Base-by-base conservation (phyloP, 2,797 vertebrate species). In the Denticeps clupeoides region DNA sequence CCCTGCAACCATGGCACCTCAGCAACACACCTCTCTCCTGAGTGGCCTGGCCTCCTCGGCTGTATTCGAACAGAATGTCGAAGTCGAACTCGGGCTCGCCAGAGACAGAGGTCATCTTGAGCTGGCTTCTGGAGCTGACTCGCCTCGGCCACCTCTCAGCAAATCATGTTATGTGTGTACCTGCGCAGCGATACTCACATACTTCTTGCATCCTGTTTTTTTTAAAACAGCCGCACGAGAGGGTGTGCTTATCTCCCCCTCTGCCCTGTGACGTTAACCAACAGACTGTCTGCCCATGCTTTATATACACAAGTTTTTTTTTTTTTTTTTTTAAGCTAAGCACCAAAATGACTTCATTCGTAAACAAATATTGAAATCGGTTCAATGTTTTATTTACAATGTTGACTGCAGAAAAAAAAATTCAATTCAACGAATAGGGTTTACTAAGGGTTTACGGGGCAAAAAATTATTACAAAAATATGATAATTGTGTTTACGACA, bases 11-110 rank as follows among this genome's bases (percentile, higher is more conserved):
- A 75, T 63, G 49, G 73, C 41, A 56, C 41, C 12, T 18, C n/a
- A 31, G 27, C 28, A 28, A 71, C 85, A 72, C 67, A 84, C 83
- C 78, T 87, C 74, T 60, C 56, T 60, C 51, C 58, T 59, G 47
- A 45, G 48, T 49, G 29, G 66, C 63, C 59, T 80, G 75, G 42
- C 70, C 74, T 59, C 73, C 73, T 70, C 78, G 82, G 70, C 77
- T 79, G 73, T 83, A 89, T 71, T 92, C 88, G 78, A 88, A 92
- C 64, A 89, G 70, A 74, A 81, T 85, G 64, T 81, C 85, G 72
- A 91, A 90, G 56, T 89, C 89, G 63, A 92, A 89, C 74, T 90
- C 87, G 21, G 77, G 82, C 51, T 87, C 86, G 60, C 83, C 74
- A 55, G 71, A 73, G 63, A 75, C 73, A 54, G 74, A 84, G 64